A percentile compares a stretch with the other conserved stretches of the same genome.
Conservation (phyloP, 2,888 invertebrate species). For the Ormyrus labotus region DNA sequence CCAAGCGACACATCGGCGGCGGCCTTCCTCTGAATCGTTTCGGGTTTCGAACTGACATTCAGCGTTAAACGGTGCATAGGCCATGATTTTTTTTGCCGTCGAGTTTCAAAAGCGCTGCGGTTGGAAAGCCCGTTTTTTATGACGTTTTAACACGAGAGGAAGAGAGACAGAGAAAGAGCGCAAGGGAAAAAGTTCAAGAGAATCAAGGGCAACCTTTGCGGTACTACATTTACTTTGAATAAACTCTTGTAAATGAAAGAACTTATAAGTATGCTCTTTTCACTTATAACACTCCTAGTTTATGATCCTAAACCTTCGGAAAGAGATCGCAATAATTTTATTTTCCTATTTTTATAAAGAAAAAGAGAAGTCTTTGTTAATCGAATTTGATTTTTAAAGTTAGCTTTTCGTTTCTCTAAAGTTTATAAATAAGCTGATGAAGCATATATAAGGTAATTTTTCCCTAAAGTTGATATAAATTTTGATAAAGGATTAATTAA, state of each 20-base stretch:
- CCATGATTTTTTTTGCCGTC: background rate
- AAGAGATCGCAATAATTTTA: too few relatives aligned
- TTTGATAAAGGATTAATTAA: too few relatives aligned
- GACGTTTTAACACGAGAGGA: background rate
- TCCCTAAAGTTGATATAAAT: too few relatives aligned
- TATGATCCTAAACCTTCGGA: too few relatives aligned
- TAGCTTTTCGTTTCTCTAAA: too few relatives aligned
- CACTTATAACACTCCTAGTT: too few relatives aligned
- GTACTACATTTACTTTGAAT: background rate
- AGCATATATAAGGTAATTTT: too few relatives aligned
- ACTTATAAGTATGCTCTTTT: background rate
- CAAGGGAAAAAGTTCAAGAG: background rate
- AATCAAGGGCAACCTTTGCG: conserved; percentile 2
- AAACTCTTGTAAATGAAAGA: background rate
- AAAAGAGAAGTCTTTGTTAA: too few relatives aligned
- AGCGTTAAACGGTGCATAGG: conserved; percentile 16
- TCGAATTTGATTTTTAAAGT: too few relatives aligned
- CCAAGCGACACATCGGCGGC: background rate
- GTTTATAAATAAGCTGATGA: too few relatives aligned
- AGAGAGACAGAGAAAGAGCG: background rate
- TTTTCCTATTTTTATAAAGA: too few relatives aligned
- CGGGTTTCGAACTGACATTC: background rate
- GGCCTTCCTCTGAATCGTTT: conserved; percentile 22
- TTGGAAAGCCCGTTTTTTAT: background rate
- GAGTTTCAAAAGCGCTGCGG: conserved; percentile 11